phyloP scores from a whole-genome alignment of 2,113 vertebrate genomes.

The Taxidea taxus region DNA sequence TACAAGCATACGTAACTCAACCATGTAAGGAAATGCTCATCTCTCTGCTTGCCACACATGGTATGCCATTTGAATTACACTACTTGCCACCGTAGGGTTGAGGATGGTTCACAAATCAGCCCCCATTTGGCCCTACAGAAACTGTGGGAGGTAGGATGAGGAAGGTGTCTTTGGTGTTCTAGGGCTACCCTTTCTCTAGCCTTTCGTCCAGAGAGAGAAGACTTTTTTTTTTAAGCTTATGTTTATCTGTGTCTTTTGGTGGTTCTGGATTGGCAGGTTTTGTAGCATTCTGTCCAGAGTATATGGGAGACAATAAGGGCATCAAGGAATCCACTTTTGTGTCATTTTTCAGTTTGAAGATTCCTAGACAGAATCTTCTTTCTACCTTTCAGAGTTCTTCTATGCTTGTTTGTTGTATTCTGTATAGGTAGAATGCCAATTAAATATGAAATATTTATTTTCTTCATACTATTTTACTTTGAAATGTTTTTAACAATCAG shows the following conservation, averaged over 20 bases:
- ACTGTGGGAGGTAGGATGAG: accelerated
- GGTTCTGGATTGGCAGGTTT: not conserved
- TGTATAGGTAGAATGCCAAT: not conserved
- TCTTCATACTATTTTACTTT: not conserved
- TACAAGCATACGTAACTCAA: not conserved
- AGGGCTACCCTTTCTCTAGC: not conserved
- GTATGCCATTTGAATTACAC: not conserved
- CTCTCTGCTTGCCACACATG: not conserved
- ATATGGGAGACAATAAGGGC: not conserved
- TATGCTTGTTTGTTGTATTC: not conserved
- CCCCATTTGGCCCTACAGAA: not conserved
- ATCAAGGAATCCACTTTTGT: not conserved
- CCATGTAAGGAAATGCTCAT: not conserved
- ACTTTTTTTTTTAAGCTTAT: not conserved
- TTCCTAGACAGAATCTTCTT: not conserved
- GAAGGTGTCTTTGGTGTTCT: not conserved
- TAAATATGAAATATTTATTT: not conserved
- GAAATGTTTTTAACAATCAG: not conserved
- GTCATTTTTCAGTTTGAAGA: not conserved
- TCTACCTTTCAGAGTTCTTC: not conserved
- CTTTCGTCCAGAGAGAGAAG: not conserved
- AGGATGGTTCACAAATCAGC: not conserved
- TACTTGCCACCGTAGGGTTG: not conserved
- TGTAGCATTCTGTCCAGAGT: not conserved
- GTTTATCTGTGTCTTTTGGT: not conserved